Evolutionary conservation across 2,888 invertebrate species (phyloP), one percentile per base, ranked within the genome.

Genomic region (Patella ulyssiponensis): DNA sequence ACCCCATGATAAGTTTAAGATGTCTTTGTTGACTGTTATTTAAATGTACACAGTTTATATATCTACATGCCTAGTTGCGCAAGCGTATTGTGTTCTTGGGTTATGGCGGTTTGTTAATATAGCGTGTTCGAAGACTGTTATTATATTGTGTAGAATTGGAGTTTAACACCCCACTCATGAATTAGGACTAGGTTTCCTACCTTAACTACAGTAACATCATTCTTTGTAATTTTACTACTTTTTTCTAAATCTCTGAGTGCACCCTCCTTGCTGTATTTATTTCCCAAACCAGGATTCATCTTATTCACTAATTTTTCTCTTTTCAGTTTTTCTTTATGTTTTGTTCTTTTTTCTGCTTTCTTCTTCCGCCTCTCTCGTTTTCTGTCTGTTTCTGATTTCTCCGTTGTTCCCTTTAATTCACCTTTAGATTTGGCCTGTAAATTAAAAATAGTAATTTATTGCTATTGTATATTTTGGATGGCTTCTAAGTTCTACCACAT

Each of bases 361-460:
- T 90, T 91, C 74, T 84, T 79, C 73, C 98, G 94, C 78, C 98
- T 93, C 84, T 96, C 96, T 73, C 98, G 94, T 84, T 97, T 97
- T 92, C 95, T 96, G 88, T 98, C 98, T 0, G 98, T 96, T 76
- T 94, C 93, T 0, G 95, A 95, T 80, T 96, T 94, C 92, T 99
- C 99, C 15, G 94, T 94, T 92, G 95, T 95, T 44, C 96, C 95
- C 83, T 94, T 93, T 77, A 93, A 75, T 72, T 93, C 93, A n/a
- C 93, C 89, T 84, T 90, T 86, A 69, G 83, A 76, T 84, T 91
- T 91, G 20, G 87, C 89, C 91, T 92, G 77, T 3, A 80, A 77
- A 51, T 53, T 71, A 70, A 64, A 44, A 72, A 2, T 44, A 3
- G 64, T 1, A 69, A 20, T 33, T 20, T 27, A 51, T 27, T 44